These are phyloP conservation scores for Arion vulgaris DNA, from an alignment of 1,140 invertebrate genomes.

Conservation along the genomic window DNA sequence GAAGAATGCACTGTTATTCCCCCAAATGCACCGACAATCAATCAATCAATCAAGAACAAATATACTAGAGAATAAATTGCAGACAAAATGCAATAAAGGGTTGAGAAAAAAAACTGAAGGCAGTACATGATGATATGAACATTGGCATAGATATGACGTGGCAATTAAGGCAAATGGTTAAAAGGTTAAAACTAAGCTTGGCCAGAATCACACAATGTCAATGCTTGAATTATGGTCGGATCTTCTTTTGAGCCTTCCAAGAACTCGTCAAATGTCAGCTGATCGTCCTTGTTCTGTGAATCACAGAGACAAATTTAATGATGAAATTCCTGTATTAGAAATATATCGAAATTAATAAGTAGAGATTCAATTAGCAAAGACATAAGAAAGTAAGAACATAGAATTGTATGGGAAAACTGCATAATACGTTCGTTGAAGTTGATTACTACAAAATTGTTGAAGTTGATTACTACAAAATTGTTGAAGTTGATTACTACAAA, in stretches of 20 bases:
- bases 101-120: too few species aligned
- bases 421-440: too few species aligned
- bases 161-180: background rate
- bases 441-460: too few species aligned
- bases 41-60: too few species aligned
- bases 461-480: too few species aligned
- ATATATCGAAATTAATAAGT: background rate
- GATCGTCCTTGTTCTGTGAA: constrained; percentile 74
- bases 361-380: background rate
- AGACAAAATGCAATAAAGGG: too few species aligned
- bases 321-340: background rate
- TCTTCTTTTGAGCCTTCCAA: constrained; percentile 75
- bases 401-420: too few species aligned
- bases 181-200: constrained; percentile 11
- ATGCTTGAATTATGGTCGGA: constrained; percentile 75
- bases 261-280: constrained; percentile 75
- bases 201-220: constrained; percentile 61
- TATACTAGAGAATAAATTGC: too few species aligned
- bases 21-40: too few species aligned
- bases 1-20: too few species aligned
- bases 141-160: background rate
- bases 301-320: background rate
- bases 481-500: too few species aligned
- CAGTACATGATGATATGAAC: background rate
- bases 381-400: background rate